Percentiles rank a stretch among this genome's conserved stretches.
phyloP scores from a whole-genome alignment of 1,140 invertebrate species.

The Diorhabda elongata region DNA sequence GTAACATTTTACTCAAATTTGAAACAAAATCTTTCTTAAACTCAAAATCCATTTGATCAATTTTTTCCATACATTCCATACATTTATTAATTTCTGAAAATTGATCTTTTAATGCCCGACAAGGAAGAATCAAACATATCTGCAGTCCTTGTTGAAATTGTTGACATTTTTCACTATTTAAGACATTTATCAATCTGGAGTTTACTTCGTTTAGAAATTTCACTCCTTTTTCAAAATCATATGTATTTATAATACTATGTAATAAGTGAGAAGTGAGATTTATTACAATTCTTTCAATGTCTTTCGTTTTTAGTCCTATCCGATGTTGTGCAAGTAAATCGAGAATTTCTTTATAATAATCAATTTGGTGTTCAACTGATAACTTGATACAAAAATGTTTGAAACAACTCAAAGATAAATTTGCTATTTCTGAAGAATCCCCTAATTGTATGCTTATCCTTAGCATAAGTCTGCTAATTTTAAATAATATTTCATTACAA shows the following conservation, averaged over 20 bases:
- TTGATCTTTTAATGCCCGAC: background rate
- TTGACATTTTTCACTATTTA: background rate
- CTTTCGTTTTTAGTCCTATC: background rate
- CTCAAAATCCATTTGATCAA: constrained; percentile 1
- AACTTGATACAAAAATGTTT: background rate
- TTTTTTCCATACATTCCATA: constrained; percentile 4
- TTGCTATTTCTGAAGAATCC: too few species aligned
- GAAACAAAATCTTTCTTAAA: background rate
- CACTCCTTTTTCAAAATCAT: constrained; percentile 10
- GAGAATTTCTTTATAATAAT: constrained; percentile 5
- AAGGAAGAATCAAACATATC: background rate
- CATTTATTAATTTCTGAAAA: background rate
- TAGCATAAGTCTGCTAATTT: constrained; percentile 3
- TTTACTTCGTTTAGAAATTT: background rate
- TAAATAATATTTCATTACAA: background rate
- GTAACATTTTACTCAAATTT: background rate
- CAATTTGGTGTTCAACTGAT: background rate
- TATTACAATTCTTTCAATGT: constrained; percentile 3
- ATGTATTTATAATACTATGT: background rate
- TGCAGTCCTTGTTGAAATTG: background rate
- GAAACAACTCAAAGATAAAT: too few species aligned
- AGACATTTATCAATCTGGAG: background rate
- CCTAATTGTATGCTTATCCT: constrained; percentile 1
- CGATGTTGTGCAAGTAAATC: background rate
- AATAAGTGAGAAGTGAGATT: background rate